Evolutionary conservation across 2,797 vertebrate species (phyloP).

Genomic region (Melanotaenia parkinsoni): DNA sequence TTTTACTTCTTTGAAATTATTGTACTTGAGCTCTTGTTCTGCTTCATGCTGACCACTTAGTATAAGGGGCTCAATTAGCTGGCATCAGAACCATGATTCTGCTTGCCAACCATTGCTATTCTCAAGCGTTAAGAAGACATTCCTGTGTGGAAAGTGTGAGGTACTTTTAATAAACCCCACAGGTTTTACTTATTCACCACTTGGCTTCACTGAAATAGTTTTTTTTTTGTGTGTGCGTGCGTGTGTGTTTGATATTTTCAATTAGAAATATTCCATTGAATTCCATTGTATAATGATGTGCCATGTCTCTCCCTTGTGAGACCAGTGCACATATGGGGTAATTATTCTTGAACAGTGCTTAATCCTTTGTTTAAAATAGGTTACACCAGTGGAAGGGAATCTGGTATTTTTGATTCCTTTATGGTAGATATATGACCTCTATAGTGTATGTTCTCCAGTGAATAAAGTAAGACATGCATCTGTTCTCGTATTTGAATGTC

Average conservation of each 20-base stretch:
- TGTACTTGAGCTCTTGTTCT: slow-evolving; percentile 39
- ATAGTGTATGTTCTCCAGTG: slow-evolving; percentile 19
- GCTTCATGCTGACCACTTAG: slow-evolving; percentile 21
- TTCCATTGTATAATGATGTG: slow-evolving; percentile 59
- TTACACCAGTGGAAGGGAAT: slow-evolving; percentile 30
- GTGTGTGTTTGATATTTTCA: slow-evolving; percentile 56
- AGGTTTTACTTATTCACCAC: slow-evolving; percentile 46
- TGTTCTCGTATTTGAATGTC: slow-evolving; percentile 53
- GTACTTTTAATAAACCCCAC: slow-evolving; percentile 63
- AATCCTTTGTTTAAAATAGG: slow-evolving; percentile 59
- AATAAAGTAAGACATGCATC: slow-evolving; percentile 35
- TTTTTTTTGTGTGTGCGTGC: slow-evolving; percentile 5
- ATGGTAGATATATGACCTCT: slow-evolving; percentile 13
- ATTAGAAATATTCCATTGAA: slow-evolving; percentile 68
- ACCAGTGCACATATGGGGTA: slow-evolving; percentile 43
- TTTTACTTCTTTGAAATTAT: slow-evolving; percentile 13
- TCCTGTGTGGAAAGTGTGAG: slow-evolving; percentile 46
- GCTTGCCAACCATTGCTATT: slow-evolving; percentile 17
- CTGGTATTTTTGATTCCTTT: slow-evolving; percentile 26
- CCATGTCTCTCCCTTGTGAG: slow-evolving; percentile 46
- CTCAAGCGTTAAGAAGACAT: slow-evolving; percentile 39
- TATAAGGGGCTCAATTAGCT: slow-evolving; percentile 52
- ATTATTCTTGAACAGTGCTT: slow-evolving; percentile 62
- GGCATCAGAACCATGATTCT: slow-evolving; percentile 17
- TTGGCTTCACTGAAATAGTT: slow-evolving; percentile 46